Base-by-base conservation (phyloP, 2,113 vertebrate genomes). In the Girardinichthys multiradiatus region DNA sequence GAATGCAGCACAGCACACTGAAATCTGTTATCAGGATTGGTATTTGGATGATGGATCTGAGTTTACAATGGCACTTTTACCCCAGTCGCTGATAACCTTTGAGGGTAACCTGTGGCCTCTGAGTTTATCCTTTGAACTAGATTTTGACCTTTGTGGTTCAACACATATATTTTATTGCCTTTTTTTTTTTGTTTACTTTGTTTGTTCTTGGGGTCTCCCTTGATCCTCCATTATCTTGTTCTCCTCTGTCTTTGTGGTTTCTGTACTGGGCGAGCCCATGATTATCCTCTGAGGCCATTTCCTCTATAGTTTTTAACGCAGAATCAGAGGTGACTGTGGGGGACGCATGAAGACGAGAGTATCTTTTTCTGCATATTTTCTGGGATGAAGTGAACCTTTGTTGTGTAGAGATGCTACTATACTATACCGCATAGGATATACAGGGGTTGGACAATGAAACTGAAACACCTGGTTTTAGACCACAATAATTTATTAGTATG, bases 111-210 rank as follows among this genome's bases (percentile, higher is more conserved):
- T 81, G 66, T 64, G 70, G 90, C 90, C 89, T 86, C 33, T 89
- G 83, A 87, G 83, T 78, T 77, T 86, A 68, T 86, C 81, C 84
- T 74, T 64, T 28, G 82, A 81, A 75, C 79, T 84, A 84, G 82
- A 87, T 84, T 84, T 85, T 86, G 83, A 86, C 84, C 90, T 88
- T 79, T 45, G 76, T 85, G 90, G 85, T 82, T 74, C 35, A 74
- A 68, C 73, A 70, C 68, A 64, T 70, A 81, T 28, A 85, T 80
- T 68, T 78, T 64, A 77, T 76, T 64, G 31, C 65, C 71, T 86
- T 74, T 86, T 76, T 68, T 67, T 77, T 39, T 81, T 74, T 64
- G 29, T 81, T 74, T 61, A 80, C 33, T 86, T 58, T 82, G 84
- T 78, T 79, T 64, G 68, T 81, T 77, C 11, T 78, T 39, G 60